Base-by-base conservation (phyloP, 2,113 vertebrate genomes). In the Hylia prasina region DNA sequence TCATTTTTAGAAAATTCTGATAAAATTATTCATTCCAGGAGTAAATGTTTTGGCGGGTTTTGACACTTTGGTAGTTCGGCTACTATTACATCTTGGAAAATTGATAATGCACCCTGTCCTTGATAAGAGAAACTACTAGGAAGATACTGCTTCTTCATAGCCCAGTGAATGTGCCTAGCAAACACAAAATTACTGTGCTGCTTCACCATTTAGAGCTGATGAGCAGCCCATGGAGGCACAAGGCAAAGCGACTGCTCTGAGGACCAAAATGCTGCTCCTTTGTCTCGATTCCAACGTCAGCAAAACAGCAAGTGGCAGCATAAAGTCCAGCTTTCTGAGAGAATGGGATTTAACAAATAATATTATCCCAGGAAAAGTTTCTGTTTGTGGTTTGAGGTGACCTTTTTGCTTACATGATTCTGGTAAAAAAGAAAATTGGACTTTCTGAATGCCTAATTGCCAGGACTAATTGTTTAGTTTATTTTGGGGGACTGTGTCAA, bases 1-100 rank as follows among this genome's bases (percentile, higher is more conserved):
- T 76, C 7, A 28, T 20, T 20, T 72, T 73, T 48, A 69, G 35
- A 71, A 91, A 90, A 69, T 51, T 65, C 37, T 73, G 50, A 40
- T 4, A 1, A 68, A 87, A 42, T 37, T 7, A 25, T 23, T 89
- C 1, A 30, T 77, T 90, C 23, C 25, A 44, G 35, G 45, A 39
- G 24, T 56, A 30, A 56, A 44, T 0, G 0, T 87, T 51, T 31
- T 0, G 2, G 35, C 0, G 0, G 0, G 1, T 53, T 58, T 89
- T 79, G 82, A 65, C 13, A 17, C 18, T 77, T 71, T 2, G 10
- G 15, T 81, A 54, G 31, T 73, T 93, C 65, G 69, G 28, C 45
- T 86, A 37, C 27, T 57, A 5, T 45, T 42, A 24, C 0, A 1
- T 11, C 40, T n/a, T 73, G 23, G 42, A 56, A 83, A 72, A 69